phyloP scores from a whole-genome alignment of 2,888 invertebrate genomes.

The Mythimna vitellina region DNA sequence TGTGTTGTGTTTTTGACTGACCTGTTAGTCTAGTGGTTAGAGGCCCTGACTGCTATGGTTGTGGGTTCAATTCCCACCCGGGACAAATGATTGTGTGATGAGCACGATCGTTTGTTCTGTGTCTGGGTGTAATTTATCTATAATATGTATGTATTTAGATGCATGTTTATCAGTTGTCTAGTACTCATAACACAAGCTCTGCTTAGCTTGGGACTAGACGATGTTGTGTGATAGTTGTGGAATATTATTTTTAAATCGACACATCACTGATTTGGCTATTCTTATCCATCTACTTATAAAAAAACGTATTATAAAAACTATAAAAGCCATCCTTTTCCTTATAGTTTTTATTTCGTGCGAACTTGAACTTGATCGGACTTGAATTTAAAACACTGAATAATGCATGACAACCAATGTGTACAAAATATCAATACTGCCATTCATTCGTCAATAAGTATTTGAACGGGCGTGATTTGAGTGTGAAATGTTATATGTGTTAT shows the following conservation, averaged over 20 bases:
- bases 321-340: neutral
- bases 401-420: constrained; percentile 15
- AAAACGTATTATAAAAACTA: no score
- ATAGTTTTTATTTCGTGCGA: constrained; percentile 14
- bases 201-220: no score
- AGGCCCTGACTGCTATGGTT: no score
- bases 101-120: no score
- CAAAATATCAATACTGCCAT: constrained; percentile 32
- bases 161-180: no score
- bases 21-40: no score
- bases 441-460: constrained; percentile 15
- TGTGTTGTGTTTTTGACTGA: neutral
- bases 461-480: constrained; percentile 50
- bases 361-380: constrained; percentile 27
- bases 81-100: no score
- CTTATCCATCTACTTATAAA: neutral
- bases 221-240: no score
- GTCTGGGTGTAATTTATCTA: no score
- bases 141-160: no score
- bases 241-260: neutral
- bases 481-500: constrained; percentile 27
- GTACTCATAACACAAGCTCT: no score
- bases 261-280: neutral
- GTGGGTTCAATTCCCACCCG: no score
- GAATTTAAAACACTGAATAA: constrained; percentile 48